phyloP scores from a whole-genome alignment of 2,888 invertebrate species.

The Phymatocera aterrima region DNA sequence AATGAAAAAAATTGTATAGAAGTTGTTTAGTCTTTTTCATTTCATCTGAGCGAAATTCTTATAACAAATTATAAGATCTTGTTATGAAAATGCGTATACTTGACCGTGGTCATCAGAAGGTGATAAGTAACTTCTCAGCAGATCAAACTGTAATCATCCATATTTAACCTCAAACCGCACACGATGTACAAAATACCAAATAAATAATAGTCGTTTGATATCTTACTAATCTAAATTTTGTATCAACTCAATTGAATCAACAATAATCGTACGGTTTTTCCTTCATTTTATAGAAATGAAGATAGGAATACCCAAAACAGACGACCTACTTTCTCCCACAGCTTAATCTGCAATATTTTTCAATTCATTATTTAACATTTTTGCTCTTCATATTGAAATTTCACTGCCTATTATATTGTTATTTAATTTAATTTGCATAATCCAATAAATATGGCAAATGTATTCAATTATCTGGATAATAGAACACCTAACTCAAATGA shows the following conservation, averaged over 20 bases:
- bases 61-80: not conserved
- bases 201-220: not conserved
- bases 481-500: not conserved
- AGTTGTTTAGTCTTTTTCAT: not conserved
- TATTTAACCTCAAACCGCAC: conserved; percentile 6
- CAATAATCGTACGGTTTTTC: not conserved
- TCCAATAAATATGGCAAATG: not conserved
- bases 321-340: not conserved
- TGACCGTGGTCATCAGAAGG: not conserved
- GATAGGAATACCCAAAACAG: not conserved
- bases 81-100: not conserved
- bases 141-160: not conserved
- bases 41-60: conserved; percentile 2
- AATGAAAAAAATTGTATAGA: not conserved
- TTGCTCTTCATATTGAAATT: not conserved
- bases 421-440: not conserved
- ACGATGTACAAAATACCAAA: not conserved
- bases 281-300: conserved; percentile 1
- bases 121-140: not conserved
- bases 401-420: not conserved
- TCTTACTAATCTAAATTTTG: not conserved
- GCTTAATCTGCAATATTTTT: not conserved
- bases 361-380: not conserved
- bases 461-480: not conserved
- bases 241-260: too few relatives aligned